A percentile compares a stretch with the other conserved stretches of the same genome.
Conservation (phyloP, 2,888 invertebrate genomes). For the Pseudococcus jackbeardsleyi region DNA sequence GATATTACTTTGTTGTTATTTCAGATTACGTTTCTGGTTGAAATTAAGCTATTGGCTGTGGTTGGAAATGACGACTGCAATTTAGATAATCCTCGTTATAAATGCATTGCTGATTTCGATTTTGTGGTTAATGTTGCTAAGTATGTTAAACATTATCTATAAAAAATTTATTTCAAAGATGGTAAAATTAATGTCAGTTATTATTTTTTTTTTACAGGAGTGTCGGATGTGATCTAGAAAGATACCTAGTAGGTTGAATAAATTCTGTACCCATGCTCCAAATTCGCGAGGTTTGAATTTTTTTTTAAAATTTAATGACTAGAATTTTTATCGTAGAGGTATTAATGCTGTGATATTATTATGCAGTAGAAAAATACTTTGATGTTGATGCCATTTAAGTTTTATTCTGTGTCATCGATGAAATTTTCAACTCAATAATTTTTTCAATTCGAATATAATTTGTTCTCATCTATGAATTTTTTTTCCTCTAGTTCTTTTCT, state of each 20-base stretch:
- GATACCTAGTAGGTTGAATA: not conserved
- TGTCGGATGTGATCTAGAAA: conserved; percentile 1
- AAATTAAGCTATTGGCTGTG: conserved; percentile 75
- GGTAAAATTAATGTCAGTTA: not conserved
- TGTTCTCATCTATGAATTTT: too few species aligned
- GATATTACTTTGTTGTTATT: not conserved
- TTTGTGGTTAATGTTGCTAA: conserved; percentile 84
- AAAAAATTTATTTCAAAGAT: not conserved
- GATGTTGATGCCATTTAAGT: not conserved
- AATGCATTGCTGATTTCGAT: conserved; percentile 87
- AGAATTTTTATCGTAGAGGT: not conserved
- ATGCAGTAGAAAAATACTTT: not conserved
- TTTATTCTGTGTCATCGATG: not conserved
- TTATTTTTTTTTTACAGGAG: conserved; percentile 49
- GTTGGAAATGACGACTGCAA: conserved; percentile 77
- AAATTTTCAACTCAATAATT: too few species aligned
- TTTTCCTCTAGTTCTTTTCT: too few species aligned
- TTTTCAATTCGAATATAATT: not conserved
- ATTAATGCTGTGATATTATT: not conserved
- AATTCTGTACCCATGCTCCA: not conserved
- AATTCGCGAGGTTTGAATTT: not conserved
- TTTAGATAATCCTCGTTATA: conserved; percentile 86
- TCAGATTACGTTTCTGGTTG: not conserved
- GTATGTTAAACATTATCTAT: conserved; percentile 65
- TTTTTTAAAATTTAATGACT: not conserved